Percentiles rank a stretch among this genome's conserved stretches.
Conservation (phyloP, 2,888 invertebrate species). For the Orthosia gracilis region DNA sequence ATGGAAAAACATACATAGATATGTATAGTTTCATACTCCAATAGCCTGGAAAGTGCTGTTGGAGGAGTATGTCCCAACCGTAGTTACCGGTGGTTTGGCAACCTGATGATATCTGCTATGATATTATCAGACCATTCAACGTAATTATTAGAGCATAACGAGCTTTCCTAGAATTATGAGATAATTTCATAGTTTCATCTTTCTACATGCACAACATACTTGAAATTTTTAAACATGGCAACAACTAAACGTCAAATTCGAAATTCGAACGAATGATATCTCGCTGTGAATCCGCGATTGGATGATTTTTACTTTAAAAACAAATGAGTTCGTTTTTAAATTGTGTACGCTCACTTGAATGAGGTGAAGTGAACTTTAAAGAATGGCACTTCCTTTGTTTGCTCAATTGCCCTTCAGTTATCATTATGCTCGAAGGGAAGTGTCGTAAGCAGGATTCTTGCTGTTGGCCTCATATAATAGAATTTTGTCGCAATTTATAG, state of each 20-base stretch:
- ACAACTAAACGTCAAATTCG: background rate
- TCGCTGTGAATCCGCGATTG: background rate
- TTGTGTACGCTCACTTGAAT: conserved; percentile 11
- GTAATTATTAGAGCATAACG: conserved; percentile 35
- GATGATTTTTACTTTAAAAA: conserved; percentile 11
- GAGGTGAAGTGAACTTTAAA: background rate
- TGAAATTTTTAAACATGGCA: conserved; percentile 6
- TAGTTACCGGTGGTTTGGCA: conserved; percentile 26
- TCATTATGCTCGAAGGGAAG: conserved; percentile 43
- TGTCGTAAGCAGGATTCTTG: conserved; percentile 51
- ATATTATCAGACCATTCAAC: conserved; percentile 35
- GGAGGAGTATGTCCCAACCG: background rate
- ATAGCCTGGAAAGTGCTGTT: too few relatives aligned
- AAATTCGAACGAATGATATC: conserved; percentile 7
- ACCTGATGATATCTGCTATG: conserved; percentile 29
- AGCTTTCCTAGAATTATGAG: conserved; percentile 30
- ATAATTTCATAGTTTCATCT: conserved; percentile 28
- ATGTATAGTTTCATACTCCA: background rate
- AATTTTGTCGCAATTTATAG: conserved; percentile 43
- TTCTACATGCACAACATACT: background rate
- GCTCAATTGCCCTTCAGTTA: conserved; percentile 21
- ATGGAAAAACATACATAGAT: too few relatives aligned
- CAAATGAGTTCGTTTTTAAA: conserved; percentile 8
- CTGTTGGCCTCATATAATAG: conserved; percentile 16
- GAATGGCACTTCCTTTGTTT: background rate